A percentile compares a stretch with the other conserved stretches of the same genome.
These are phyloP conservation scores for Marmota monax DNA, from an alignment of 2,113 vertebrate species.

Conservation along the genomic window DNA sequence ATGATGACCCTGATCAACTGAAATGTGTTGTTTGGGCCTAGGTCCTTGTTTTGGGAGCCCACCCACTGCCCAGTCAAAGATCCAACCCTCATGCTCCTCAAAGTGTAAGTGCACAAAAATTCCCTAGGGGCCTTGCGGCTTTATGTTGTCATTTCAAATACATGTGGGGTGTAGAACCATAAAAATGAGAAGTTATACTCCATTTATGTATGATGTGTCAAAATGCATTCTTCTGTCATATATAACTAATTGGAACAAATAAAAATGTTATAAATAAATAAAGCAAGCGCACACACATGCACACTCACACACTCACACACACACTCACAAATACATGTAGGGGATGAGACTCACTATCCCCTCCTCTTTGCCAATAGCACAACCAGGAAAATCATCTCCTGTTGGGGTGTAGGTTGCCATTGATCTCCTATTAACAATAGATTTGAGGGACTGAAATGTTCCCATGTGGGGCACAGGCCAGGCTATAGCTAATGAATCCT, in stretches of 20 bases:
- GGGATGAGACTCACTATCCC: neutral
- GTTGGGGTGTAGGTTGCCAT: neutral
- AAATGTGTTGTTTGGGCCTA: neutral
- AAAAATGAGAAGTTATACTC: no score
- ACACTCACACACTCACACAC: no score
- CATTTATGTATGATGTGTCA: no score
- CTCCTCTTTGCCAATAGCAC: no score
- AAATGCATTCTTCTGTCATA: no score
- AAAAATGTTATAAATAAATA: no score
- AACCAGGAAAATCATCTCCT: neutral
- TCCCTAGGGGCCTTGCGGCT: neutral
- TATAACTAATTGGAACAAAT: no score
- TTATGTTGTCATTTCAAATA: no score
- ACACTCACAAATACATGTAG: no score
- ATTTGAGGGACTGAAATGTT: neutral
- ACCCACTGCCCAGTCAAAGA: neutral
- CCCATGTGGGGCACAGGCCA: neutral
- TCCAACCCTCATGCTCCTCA: neutral
- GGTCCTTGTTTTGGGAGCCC: neutral
- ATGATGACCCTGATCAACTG: neutral
- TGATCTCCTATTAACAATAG: neutral
- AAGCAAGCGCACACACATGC: no score
- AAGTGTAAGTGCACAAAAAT: neutral
- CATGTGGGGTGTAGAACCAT: neutral
- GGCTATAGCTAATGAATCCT: neutral